These are phyloP conservation scores for Antedon mediterranea DNA, from an alignment of 53 echinoderm and acorn worm genomes.

Conservation along the genomic window DNA sequence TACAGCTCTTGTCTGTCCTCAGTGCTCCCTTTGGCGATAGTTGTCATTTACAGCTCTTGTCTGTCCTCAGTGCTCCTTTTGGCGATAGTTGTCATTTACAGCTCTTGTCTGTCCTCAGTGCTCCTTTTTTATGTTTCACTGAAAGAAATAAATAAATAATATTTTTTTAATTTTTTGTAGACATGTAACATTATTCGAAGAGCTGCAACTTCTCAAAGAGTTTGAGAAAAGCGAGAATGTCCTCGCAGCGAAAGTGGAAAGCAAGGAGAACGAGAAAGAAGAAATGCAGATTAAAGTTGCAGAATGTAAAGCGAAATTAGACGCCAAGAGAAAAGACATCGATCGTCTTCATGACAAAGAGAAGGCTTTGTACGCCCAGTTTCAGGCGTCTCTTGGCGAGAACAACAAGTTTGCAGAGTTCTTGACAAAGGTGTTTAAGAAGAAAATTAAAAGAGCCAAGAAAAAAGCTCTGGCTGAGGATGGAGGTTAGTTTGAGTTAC, in stretches of 20 bases:
- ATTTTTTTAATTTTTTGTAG: conserved; percentile 3
- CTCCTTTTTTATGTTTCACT: too few species aligned
- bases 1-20: background rate
- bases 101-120: background rate
- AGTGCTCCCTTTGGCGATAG: too few species aligned
- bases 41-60: conserved; percentile 10
- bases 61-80: conserved; percentile 1
- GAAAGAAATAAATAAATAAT: background rate
- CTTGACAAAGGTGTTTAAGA: conserved; percentile 93
- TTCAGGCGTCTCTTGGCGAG: conserved; percentile 88
- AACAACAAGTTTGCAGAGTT: conserved; percentile 98
- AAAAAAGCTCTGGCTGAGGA: conserved; percentile 81
- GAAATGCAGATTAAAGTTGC: conserved; percentile 74
- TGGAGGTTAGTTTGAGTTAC: conserved; percentile 17
- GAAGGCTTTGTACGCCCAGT: conserved; percentile 85
- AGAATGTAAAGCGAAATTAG: conserved; percentile 65
- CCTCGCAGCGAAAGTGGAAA: conserved; percentile 80
- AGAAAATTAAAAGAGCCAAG: conserved; percentile 95
- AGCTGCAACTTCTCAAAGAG: conserved; percentile 82
- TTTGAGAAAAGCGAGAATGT: conserved; percentile 95
- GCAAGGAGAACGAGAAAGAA: conserved; percentile 60
- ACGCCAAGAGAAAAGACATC: conserved; percentile 73
- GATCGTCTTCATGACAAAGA: conserved; percentile 68
- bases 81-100: conserved; percentile 20
- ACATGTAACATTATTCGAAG: conserved; percentile 59